Conservation (phyloP, 2,113 vertebrate genomes). For the Gorsachius goisagi region DNA sequence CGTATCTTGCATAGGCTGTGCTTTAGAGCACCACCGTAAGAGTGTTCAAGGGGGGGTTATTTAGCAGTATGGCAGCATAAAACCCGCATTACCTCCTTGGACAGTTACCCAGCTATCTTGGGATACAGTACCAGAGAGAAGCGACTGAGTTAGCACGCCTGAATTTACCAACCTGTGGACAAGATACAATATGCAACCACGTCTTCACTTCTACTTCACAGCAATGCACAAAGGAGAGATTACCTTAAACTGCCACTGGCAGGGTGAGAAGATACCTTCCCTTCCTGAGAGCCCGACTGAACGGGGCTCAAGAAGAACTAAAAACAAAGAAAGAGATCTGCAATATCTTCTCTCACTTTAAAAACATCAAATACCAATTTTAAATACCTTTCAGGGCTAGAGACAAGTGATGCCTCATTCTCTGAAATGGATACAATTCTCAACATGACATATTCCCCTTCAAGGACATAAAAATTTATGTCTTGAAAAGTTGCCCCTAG, state of each 20-base stretch:
- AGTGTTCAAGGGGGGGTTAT: neutral
- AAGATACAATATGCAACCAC: neutral
- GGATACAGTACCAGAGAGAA: neutral
- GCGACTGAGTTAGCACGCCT: neutral
- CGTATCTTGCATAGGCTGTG: neutral
- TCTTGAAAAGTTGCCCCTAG: neutral
- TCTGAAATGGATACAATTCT: neutral
- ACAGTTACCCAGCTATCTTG: neutral
- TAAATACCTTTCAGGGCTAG: neutral
- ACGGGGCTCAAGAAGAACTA: neutral
- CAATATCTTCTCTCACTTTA: neutral
- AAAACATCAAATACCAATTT: neutral
- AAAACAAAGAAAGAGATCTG: neutral
- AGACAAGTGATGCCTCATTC: neutral
- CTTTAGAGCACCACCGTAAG: neutral
- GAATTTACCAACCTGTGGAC: neutral
- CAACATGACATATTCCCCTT: neutral
- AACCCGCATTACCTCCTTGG: neutral
- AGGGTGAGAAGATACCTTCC: neutral
- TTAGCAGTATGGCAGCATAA: neutral
- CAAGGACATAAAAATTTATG: slow-evolving; percentile 1
- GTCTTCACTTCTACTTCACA: neutral
- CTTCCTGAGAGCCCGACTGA: neutral
- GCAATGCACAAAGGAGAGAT: neutral
- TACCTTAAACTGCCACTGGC: neutral